phyloP scores from a whole-genome alignment of 1,140 invertebrate genomes.

The Lepidostoma basale region DNA sequence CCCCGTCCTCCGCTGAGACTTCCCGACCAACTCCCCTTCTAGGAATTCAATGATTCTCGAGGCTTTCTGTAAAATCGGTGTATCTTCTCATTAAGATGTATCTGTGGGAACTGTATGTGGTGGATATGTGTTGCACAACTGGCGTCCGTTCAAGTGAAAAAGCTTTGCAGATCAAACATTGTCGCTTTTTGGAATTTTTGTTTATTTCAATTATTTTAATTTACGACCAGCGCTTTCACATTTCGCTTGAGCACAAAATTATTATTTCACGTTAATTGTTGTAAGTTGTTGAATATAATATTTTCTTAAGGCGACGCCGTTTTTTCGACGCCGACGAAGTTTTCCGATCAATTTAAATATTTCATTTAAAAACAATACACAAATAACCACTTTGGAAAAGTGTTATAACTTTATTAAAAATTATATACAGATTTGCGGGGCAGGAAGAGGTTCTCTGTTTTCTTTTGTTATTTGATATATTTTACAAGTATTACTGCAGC shows the following conservation, averaged over 20 bases:
- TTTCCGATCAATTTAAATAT: no score
- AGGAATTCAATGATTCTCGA: not conserved
- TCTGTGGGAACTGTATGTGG: not conserved
- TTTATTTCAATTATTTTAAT: slow-evolving; percentile 2
- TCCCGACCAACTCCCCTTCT: not conserved
- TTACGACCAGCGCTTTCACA: slow-evolving; percentile 10
- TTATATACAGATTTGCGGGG: no score
- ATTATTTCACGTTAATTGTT: no score
- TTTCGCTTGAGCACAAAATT: slow-evolving; percentile 10
- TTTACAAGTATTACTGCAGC: no score
- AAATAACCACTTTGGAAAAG: no score
- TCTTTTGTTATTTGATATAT: no score
- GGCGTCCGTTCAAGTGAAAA: slow-evolving; percentile 7
- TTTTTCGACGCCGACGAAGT: no score
- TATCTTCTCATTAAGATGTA: not conserved
- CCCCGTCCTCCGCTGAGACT: not conserved
- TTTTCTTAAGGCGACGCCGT: no score
- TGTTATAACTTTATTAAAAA: no score
- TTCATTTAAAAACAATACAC: no score
- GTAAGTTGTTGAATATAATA: no score
- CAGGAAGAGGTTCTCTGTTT: no score
- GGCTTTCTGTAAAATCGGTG: not conserved
- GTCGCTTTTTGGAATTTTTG: slow-evolving; percentile 20
- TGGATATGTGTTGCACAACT: slow-evolving; percentile 13
- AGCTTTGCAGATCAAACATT: slow-evolving; percentile 26